Conservation (phyloP, 2,113 vertebrate genomes). For the Perccottus glenii region DNA sequence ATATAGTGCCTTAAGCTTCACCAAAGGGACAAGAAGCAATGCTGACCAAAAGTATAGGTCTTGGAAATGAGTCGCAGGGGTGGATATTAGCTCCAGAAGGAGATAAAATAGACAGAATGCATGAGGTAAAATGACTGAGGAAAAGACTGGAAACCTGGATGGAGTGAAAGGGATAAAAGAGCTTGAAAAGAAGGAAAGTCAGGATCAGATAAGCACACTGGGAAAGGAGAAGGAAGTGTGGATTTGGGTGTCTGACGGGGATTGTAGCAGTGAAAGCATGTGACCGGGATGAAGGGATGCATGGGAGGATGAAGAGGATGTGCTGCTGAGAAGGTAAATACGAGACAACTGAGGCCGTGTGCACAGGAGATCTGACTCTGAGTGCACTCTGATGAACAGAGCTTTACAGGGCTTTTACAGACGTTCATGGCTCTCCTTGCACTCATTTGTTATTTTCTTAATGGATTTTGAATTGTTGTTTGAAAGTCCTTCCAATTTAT, state of each 20-base stretch:
- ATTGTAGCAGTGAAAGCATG: conserved; percentile 18
- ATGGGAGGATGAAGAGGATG: conserved; percentile 31
- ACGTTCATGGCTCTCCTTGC: not conserved
- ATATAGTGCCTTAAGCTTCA: too few species aligned
- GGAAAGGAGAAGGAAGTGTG: conserved; percentile 27
- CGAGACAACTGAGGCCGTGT: conserved; percentile 14
- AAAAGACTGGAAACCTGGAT: conserved; percentile 32
- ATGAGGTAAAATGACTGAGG: conserved; percentile 19
- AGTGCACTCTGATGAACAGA: conserved; percentile 22
- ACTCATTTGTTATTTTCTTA: conserved; percentile 15
- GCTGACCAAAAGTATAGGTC: not conserved
- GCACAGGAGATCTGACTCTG: conserved; percentile 13
- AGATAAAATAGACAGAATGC: conserved; percentile 31
- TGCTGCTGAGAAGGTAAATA: conserved; percentile 28
- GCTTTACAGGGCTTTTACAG: conserved; percentile 23
- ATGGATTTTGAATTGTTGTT: conserved; percentile 17
- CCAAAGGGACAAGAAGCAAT: too few species aligned
- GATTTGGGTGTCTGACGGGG: conserved; percentile 38
- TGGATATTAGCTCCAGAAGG: not conserved
- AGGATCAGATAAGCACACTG: conserved; percentile 43
- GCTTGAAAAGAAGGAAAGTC: conserved; percentile 28
- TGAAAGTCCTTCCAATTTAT: conserved; percentile 29
- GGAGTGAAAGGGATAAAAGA: conserved; percentile 33
- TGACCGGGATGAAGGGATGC: conserved; percentile 33
- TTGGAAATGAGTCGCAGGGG: not conserved